A percentile compares a stretch with the other conserved stretches of the same genome.
Evolutionary conservation across 2,888 invertebrate species (phyloP).

Genomic region (Epistrophella euchroma): DNA sequence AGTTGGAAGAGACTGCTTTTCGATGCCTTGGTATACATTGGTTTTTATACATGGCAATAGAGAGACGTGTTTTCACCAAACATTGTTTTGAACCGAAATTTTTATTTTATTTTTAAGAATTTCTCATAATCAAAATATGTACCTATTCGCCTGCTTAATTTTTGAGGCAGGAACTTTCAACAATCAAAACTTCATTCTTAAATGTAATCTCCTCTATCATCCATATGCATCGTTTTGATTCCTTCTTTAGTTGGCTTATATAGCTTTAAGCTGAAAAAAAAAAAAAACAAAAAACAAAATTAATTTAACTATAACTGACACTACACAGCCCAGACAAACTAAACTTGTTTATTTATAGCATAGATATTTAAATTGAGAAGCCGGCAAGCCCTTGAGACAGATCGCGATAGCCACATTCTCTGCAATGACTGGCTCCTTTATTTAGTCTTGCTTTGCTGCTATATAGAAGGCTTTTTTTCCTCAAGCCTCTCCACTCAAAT

Average conservation of each 20-base stretch:
- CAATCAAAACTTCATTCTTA: neutral
- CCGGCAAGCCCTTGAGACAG: constrained; percentile 71
- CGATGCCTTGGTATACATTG: too few relatives aligned
- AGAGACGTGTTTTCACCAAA: too few relatives aligned
- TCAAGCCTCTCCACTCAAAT: constrained; percentile 4
- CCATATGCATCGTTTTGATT: neutral
- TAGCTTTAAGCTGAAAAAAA: constrained; percentile 21
- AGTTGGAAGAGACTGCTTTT: too few relatives aligned
- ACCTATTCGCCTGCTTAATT: too few relatives aligned
- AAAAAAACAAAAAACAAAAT: neutral
- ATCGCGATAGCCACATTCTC: constrained; percentile 63
- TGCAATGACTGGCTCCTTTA: constrained; percentile 16
- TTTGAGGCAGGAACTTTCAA: too few relatives aligned
- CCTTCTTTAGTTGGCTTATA: constrained; percentile 40
- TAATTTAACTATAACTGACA: constrained; percentile 32
- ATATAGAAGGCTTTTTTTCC: neutral
- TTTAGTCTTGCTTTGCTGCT: neutral
- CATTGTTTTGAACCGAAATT: too few relatives aligned
- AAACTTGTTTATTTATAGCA: constrained; percentile 63
- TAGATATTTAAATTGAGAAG: constrained; percentile 71
- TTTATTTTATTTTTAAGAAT: too few relatives aligned
- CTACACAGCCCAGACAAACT: constrained; percentile 19
- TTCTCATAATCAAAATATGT: too few relatives aligned
- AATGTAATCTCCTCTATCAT: neutral
- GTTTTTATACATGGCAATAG: too few relatives aligned